Evolutionary conservation across 2,113 vertebrate species (phyloP).

Genomic region (Ptychochromis oligacanthus): DNA sequence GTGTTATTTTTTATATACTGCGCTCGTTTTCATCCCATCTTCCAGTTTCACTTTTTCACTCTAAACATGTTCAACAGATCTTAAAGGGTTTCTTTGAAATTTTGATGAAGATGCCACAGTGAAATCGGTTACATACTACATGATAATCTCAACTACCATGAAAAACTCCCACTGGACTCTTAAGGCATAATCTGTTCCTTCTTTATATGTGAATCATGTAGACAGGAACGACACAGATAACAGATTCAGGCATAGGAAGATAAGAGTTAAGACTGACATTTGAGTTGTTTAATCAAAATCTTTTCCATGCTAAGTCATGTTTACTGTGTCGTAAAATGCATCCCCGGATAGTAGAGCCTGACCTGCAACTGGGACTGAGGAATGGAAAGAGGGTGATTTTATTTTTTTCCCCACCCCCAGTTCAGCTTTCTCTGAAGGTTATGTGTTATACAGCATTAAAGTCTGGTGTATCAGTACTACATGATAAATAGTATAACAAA

Average conservation of each 20-base stretch:
- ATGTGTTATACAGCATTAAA: not conserved
- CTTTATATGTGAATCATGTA: not conserved
- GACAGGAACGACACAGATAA: not conserved
- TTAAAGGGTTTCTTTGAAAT: not conserved
- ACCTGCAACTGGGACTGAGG: too few relatives aligned
- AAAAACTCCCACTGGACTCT: not conserved
- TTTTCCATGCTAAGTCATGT: not conserved
- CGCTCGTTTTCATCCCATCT: not conserved
- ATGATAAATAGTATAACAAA: not conserved
- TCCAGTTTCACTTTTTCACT: not conserved
- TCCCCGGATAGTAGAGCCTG: not conserved
- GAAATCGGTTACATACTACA: not conserved
- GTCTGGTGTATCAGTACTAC: not conserved
- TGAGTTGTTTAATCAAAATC: not conserved
- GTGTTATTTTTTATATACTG: not conserved
- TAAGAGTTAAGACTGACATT: not conserved
- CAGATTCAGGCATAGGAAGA: not conserved
- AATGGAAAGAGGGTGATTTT: too few relatives aligned
- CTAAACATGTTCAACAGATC: not conserved
- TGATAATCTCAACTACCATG: not conserved
- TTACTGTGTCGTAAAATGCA: not conserved
- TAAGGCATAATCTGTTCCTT: not conserved
- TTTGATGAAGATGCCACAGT: not conserved
- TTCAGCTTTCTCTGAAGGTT: not conserved
- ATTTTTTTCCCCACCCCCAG: not conserved